Conservation (phyloP, 2,113 vertebrate genomes). For the Cyrtonyx montezumae region DNA sequence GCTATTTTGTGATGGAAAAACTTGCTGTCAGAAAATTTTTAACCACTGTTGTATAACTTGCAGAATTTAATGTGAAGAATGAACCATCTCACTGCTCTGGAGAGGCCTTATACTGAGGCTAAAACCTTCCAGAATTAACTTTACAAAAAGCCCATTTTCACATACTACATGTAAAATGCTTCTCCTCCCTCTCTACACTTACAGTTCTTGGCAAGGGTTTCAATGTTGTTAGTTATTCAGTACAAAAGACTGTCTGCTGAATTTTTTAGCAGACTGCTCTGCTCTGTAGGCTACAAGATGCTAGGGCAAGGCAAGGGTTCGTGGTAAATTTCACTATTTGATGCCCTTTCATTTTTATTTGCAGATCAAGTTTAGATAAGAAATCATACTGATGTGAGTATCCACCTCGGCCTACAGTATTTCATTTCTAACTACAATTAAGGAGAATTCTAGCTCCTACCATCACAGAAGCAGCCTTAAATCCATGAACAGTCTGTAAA, state of each 20-base stretch:
- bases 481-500: not conserved
- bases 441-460: not conserved
- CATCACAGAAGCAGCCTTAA: not conserved
- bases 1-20: constrained; percentile 46
- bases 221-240: not conserved
- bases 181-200: not conserved
- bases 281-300: not conserved
- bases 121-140: constrained; percentile 1
- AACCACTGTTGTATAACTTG: not conserved
- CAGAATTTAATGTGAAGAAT: constrained; percentile 18
- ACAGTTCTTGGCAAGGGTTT: not conserved
- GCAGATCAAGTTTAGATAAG: not conserved
- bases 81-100: constrained; percentile 30
- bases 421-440: not conserved
- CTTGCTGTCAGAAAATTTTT: not conserved
- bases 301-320: not conserved
- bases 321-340: not conserved
- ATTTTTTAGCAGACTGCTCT: not conserved
- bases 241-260: not conserved
- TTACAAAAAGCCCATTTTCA: not conserved
- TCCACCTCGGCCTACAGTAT: not conserved
- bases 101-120: constrained; percentile 30
- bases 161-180: not conserved
- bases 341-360: not conserved
- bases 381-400: not conserved